phyloP scores from a whole-genome alignment of 2,797 vertebrate genomes.

The Peromyscus attwateri region DNA sequence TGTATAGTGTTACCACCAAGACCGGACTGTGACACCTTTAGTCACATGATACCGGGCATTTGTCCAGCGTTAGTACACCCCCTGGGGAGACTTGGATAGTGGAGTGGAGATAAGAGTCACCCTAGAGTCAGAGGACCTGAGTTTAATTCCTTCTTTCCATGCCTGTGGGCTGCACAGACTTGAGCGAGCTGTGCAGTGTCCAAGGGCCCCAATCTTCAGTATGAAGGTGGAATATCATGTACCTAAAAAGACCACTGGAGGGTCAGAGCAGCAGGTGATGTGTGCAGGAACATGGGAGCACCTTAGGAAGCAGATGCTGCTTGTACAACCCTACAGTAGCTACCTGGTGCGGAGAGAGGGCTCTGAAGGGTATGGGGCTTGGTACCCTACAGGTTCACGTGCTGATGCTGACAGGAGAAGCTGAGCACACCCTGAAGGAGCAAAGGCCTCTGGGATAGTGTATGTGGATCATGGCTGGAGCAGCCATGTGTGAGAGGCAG shows the following conservation, averaged over 20 bases:
- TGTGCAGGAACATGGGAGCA: background rate
- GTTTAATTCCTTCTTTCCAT: background rate
- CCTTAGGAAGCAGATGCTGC: background rate
- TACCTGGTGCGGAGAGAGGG: background rate
- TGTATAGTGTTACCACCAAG: background rate
- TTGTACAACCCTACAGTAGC: background rate
- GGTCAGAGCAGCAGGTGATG: background rate
- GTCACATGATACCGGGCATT: background rate
- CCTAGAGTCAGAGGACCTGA: no score
- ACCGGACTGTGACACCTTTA: background rate
- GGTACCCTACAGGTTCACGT: background rate
- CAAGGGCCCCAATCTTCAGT: background rate
- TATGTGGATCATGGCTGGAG: background rate
- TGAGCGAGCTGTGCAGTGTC: background rate
- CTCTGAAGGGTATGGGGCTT: background rate
- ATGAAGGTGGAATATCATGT: background rate
- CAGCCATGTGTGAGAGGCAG: background rate
- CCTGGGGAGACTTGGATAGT: no score
- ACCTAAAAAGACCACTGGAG: background rate
- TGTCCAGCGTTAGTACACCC: background rate
- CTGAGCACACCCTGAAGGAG: background rate
- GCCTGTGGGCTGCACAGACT: background rate
- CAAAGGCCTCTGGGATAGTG: background rate
- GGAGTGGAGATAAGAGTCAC: background rate
- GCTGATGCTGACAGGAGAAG: background rate